These are phyloP conservation scores for Acanthosepion pharaonis DNA, from an alignment of 2,888 invertebrate species.

Conservation along the genomic window DNA sequence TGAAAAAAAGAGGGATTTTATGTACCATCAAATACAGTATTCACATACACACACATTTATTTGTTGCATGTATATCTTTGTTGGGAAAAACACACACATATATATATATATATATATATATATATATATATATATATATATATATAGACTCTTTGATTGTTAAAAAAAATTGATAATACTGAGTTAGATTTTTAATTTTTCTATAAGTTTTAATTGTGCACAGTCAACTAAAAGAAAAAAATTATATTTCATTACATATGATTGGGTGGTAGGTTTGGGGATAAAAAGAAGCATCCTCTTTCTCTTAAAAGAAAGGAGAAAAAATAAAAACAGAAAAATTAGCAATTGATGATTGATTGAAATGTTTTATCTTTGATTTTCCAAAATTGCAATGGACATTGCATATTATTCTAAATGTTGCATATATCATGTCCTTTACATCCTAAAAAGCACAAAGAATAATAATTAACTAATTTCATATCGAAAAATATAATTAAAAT, in stretches of 20 bases:
- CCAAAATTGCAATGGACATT: background rate
- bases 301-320: background rate
- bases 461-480: background rate
- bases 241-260: no score
- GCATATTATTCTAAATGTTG: background rate
- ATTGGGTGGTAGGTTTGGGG: no score
- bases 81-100: no score
- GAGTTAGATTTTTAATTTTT: background rate
- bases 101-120: conserved; percentile 33
- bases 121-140: background rate
- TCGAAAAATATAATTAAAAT: background rate
- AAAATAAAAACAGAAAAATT: background rate
- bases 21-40: no score
- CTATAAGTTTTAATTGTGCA: background rate
- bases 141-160: background rate
- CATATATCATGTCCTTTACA: background rate
- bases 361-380: background rate
- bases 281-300: no score
- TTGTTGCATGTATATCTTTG: background rate
- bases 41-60: conserved; percentile 33
- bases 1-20: no score
- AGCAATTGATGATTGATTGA: background rate
- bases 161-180: background rate
- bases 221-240: background rate
- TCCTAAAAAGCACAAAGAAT: background rate